Conservation (phyloP, 2,113 vertebrate species). For the Cricetomys ansorgei region DNA sequence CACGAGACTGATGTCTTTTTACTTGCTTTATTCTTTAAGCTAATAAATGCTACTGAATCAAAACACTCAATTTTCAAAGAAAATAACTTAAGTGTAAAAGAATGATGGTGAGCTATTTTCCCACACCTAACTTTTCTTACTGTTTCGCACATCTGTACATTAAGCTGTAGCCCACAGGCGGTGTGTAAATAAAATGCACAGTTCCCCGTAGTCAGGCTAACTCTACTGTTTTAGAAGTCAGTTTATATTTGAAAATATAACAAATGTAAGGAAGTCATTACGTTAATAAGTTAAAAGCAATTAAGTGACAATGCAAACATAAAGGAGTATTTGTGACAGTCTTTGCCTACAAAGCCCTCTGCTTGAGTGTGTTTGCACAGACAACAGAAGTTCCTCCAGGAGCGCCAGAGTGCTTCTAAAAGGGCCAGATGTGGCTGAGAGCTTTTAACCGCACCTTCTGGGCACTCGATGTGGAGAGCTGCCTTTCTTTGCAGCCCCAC, state of each 20-base stretch:
- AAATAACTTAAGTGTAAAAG: neutral
- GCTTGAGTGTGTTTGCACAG: constrained; percentile 71
- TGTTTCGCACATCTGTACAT: neutral
- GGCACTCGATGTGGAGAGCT: neutral
- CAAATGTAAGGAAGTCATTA: constrained; percentile 38
- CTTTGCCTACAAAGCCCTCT: neutral
- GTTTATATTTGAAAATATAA: constrained; percentile 28
- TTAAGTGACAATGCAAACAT: neutral
- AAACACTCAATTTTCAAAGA: neutral
- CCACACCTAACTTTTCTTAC: neutral
- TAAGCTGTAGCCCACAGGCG: neutral
- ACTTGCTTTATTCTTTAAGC: constrained; percentile 20
- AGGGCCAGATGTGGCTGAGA: neutral
- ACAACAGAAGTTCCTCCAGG: neutral
- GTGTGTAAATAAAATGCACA: neutral
- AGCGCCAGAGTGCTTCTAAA: constrained; percentile 2
- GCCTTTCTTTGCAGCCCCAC: neutral
- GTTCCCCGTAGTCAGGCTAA: neutral
- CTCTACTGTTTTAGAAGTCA: neutral
- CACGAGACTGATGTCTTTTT: neutral
- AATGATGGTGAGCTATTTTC: neutral
- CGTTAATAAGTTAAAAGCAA: neutral
- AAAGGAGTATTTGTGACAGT: constrained; percentile 24
- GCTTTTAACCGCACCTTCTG: neutral
- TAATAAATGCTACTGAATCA: neutral